A percentile compares a stretch with the other conserved stretches of the same genome.
These are phyloP conservation scores for Clanis bilineata DNA, from an alignment of 2,888 invertebrate species.

Conservation along the genomic window DNA sequence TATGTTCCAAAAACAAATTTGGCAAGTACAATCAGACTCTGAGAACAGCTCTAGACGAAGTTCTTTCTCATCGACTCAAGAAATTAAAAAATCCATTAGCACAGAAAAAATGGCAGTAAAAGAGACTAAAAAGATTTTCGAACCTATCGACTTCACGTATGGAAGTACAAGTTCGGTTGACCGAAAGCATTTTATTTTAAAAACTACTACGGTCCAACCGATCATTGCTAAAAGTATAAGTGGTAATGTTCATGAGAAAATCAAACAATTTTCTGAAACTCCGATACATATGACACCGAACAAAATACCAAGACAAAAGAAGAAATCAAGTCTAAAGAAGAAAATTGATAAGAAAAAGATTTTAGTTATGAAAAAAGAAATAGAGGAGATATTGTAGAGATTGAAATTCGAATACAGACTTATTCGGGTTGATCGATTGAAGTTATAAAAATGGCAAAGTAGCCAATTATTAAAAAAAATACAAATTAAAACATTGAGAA, in stretches of 20 bases:
- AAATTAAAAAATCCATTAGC: slow-evolving; percentile 45
- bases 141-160: slow-evolving; percentile 50
- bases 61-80: slow-evolving; percentile 61
- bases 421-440: not conserved
- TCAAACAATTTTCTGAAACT: slow-evolving; percentile 65
- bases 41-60: slow-evolving; percentile 63
- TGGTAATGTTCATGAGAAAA: slow-evolving; percentile 74
- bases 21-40: slow-evolving; percentile 65
- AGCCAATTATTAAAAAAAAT: not conserved
- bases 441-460: not conserved
- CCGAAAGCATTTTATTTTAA: slow-evolving; percentile 46
- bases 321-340: slow-evolving; percentile 61
- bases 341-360: slow-evolving; percentile 60
- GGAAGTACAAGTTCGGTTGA: slow-evolving; percentile 49
- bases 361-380: slow-evolving; percentile 66
- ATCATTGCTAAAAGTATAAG: slow-evolving; percentile 50
- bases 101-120: slow-evolving; percentile 43
- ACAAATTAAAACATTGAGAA: not conserved
- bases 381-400: slow-evolving; percentile 64
- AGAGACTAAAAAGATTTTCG: slow-evolving; percentile 64
- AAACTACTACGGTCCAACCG: slow-evolving; percentile 42
- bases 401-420: not conserved
- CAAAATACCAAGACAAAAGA: slow-evolving; percentile 56
- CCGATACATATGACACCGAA: slow-evolving; percentile 39
- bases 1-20: slow-evolving; percentile 76